phyloP scores from a whole-genome alignment of 2,797 vertebrate genomes.

The Trematomus bernacchii region DNA sequence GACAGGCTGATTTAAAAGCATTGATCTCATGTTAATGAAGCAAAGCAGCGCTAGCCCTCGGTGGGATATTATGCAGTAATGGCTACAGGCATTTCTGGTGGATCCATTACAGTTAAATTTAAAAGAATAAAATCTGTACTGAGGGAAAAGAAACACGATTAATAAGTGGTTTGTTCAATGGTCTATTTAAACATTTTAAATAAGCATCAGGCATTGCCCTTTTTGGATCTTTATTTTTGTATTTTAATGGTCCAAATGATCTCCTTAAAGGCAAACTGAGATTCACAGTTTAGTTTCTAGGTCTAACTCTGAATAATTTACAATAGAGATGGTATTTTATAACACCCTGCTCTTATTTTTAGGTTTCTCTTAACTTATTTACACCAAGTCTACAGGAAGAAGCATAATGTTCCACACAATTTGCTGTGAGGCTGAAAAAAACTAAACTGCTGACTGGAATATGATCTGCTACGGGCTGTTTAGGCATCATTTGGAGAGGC shows the following conservation, averaged over 20 bases:
- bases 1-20: slow-evolving; percentile 70
- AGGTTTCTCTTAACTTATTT: slow-evolving; percentile 58
- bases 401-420: slow-evolving; percentile 17
- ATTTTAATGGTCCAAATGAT: slow-evolving; percentile 6
- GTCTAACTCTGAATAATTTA: slow-evolving; percentile 65
- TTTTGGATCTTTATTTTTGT: slow-evolving; percentile 16
- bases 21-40: slow-evolving; percentile 74
- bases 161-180: slow-evolving; percentile 15
- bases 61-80: slow-evolving; percentile 40
- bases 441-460: slow-evolving; percentile 24
- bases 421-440: slow-evolving; percentile 21
- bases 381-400: slow-evolving; percentile 21
- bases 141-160: slow-evolving; percentile 9
- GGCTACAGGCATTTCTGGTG: slow-evolving; percentile 13
- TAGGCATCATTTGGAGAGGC: neutral
- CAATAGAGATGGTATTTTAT: slow-evolving; percentile 43
- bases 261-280: slow-evolving; percentile 38
- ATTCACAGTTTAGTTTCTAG: slow-evolving; percentile 26
- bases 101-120: slow-evolving; percentile 38
- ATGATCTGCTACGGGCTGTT: slow-evolving; percentile 4
- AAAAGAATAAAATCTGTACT: slow-evolving; percentile 4
- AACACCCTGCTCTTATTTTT: slow-evolving; percentile 55
- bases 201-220: neutral
- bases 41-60: slow-evolving; percentile 14
- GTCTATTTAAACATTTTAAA: slow-evolving; percentile 11